Evolutionary conservation across 2,888 invertebrate genomes (phyloP).

Genomic region (Nematopogon swammerdamellus): DNA sequence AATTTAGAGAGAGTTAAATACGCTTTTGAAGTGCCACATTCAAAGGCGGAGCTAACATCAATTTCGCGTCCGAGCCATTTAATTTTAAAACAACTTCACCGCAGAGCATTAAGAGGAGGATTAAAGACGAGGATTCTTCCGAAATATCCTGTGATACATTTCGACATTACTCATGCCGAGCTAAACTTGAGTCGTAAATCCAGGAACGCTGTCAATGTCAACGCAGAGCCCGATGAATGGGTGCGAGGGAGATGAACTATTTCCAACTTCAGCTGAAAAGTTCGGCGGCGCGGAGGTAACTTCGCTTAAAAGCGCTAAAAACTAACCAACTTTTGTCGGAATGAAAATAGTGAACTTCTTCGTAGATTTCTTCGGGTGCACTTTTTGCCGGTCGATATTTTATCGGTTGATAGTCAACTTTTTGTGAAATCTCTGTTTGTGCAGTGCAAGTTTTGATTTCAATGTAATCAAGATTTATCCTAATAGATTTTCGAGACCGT

Average conservation of each 20-base stretch:
- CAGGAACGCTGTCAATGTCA: background rate
- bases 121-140: background rate
- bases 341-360: background rate
- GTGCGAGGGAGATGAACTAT: background rate
- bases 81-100: background rate
- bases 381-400: no score
- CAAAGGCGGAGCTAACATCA: constrained; percentile 15
- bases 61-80: constrained; percentile 10
- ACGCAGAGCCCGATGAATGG: background rate
- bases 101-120: background rate
- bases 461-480: background rate
- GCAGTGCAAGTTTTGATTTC: background rate
- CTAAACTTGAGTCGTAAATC: background rate
- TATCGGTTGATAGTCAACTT: no score
- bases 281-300: background rate
- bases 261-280: background rate
- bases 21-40: no score
- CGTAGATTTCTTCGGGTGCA: background rate
- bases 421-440: no score
- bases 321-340: background rate
- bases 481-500: no score
- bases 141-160: background rate
- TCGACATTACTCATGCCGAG: background rate
- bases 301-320: background rate
- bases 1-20: no score